Evolutionary conservation across 1,140 invertebrate genomes (phyloP).

Genomic region (Drosophila hydei): DNA sequence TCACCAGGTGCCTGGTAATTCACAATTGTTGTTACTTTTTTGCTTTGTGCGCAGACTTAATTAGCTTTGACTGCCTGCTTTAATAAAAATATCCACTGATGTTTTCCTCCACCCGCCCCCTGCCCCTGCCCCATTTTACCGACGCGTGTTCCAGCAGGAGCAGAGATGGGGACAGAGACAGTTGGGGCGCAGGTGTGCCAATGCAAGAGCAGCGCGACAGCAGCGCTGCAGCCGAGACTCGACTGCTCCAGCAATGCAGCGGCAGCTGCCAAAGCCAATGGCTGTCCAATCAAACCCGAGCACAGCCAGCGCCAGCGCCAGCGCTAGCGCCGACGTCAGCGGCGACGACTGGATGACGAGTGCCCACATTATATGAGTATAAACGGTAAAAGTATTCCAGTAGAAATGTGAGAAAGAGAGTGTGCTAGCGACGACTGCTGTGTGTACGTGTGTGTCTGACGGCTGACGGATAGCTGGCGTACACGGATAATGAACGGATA

Average conservation of each 20-base stretch:
- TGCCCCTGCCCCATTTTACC: neutral
- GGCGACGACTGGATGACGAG: neutral
- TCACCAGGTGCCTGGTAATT: conserved; percentile 38
- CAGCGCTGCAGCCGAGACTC: conserved; percentile 10
- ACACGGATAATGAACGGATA: conserved; percentile 31
- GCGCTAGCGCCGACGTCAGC: conserved; percentile 5
- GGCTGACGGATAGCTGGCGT: conserved; percentile 26
- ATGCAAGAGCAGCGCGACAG: conserved; percentile 28
- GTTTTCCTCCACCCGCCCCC: neutral
- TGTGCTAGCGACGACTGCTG: conserved; percentile 21
- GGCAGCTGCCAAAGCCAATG: conserved; percentile 26
- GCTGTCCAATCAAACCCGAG: conserved; percentile 50
- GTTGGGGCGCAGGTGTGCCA: conserved; percentile 44
- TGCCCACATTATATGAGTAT: neutral
- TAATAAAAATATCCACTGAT: conserved; percentile 33
- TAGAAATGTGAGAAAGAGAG: conserved; percentile 32
- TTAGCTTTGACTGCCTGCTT: conserved; percentile 69
- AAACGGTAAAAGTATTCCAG: conserved; percentile 14
- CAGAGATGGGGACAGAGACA: neutral
- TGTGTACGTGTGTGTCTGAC: conserved; percentile 19
- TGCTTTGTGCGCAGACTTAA: conserved; percentile 63
- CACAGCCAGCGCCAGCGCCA: conserved; percentile 13
- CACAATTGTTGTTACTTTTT: conserved; percentile 43
- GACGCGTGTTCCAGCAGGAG: conserved; percentile 30
- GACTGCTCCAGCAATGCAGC: conserved; percentile 14